phyloP scores from a whole-genome alignment of 2,113 vertebrate species.

The Carettochelys insculpta region DNA sequence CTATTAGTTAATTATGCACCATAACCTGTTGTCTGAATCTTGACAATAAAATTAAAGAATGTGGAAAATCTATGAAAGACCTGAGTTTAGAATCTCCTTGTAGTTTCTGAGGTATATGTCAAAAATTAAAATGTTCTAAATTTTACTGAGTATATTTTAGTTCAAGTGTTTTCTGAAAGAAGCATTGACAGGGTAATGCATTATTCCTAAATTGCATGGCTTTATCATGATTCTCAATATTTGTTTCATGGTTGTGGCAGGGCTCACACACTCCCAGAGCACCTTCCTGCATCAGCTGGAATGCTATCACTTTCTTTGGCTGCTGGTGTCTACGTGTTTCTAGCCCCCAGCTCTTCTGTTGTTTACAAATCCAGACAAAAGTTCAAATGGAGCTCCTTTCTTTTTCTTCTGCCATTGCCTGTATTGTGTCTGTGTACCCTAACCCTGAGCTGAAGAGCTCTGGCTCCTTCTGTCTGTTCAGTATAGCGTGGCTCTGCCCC shows the following conservation, averaged over 20 bases:
- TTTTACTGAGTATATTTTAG: neutral
- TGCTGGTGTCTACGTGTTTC: too few species aligned
- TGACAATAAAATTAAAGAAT: neutral
- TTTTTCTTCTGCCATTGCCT: neutral
- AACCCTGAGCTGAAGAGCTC: neutral
- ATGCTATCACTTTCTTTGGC: neutral
- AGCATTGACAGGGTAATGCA: accelerated
- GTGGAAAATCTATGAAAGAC: neutral
- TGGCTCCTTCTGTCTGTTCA: neutral
- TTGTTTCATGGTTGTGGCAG: too few species aligned
- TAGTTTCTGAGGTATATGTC: neutral
- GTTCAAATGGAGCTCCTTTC: neutral
- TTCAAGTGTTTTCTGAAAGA: neutral
- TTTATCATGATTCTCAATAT: too few species aligned
- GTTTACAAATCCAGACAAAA: neutral
- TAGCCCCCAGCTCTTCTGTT: too few species aligned
- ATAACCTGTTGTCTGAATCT: neutral
- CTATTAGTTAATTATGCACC: too few species aligned
- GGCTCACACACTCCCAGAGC: too few species aligned
- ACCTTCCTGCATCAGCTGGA: neutral
- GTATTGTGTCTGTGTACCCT: neutral
- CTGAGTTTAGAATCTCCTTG: neutral
- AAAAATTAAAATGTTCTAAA: neutral
- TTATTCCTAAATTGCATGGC: neutral
- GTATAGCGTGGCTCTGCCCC: neutral